Evolutionary conservation across 2,797 vertebrate genomes (phyloP).

Genomic region (Buphagus erythrorhynchus): DNA sequence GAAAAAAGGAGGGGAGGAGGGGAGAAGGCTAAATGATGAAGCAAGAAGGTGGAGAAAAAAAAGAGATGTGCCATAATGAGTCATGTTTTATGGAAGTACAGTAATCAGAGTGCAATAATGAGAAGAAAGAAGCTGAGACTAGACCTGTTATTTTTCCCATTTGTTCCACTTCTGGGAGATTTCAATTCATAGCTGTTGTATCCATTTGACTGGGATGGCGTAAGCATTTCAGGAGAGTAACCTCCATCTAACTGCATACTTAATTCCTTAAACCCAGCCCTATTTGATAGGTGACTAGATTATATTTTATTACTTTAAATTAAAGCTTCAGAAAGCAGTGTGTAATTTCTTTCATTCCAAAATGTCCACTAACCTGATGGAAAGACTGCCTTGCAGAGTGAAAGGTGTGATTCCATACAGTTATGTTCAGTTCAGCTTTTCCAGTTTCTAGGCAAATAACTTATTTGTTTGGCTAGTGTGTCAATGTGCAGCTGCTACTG

Average conservation of each 20-base stretch:
- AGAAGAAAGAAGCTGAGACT: not conserved
- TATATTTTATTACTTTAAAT: not conserved
- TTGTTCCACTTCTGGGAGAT: not conserved
- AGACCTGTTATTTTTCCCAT: not conserved
- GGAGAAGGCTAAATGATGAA: not conserved
- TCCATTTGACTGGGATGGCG: not conserved
- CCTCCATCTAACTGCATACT: not conserved
- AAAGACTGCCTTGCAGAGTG: not conserved
- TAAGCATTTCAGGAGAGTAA: not conserved
- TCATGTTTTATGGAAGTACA: not conserved
- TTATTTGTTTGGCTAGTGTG: not conserved
- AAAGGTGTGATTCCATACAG: not conserved
- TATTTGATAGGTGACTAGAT: not conserved
- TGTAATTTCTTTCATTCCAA: not conserved
- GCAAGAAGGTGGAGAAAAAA: not conserved
- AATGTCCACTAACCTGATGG: not conserved
- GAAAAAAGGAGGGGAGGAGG: not conserved
- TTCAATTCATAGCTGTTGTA: not conserved
- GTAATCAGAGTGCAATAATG: not conserved
- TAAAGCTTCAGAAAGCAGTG: not conserved
- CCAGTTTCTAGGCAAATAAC: not conserved
- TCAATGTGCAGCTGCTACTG: not conserved
- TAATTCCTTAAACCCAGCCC: not conserved
- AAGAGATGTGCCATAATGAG: not conserved
- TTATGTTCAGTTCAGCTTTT: not conserved